Evolutionary conservation across 2,797 vertebrate species (phyloP).

Genomic region (Diplodus sargus): DNA sequence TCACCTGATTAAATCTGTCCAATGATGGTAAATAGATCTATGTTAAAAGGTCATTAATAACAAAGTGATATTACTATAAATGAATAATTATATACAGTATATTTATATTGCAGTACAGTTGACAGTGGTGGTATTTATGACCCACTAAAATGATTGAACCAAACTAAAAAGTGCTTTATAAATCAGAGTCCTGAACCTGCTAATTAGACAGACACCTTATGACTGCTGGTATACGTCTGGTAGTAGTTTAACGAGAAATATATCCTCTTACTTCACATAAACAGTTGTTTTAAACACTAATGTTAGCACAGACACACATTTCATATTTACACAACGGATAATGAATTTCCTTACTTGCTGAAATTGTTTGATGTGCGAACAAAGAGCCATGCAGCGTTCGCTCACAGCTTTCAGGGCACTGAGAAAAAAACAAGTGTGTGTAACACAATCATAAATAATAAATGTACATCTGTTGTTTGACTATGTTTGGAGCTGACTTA

Average conservation of each 20-base stretch:
- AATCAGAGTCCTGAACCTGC: neutral
- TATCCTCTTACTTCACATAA: neutral
- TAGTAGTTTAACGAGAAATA: neutral
- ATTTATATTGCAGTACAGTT: neutral
- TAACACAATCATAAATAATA: neutral
- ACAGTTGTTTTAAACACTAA: neutral
- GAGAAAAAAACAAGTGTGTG: constrained; percentile 10
- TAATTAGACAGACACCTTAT: neutral
- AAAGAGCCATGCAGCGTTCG: constrained; percentile 76
- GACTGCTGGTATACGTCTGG: neutral
- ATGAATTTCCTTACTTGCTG: constrained; percentile 72
- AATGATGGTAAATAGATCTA: no score
- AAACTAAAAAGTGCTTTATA: neutral
- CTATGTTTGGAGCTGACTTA: constrained; percentile 58
- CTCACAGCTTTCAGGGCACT: constrained; percentile 76
- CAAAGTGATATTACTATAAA: neutral
- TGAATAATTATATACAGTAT: neutral
- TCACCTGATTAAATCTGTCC: no score
- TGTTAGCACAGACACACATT: neutral
- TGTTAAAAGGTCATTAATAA: no score
- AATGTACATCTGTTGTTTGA: neutral
- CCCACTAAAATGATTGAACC: neutral
- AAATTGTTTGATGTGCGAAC: constrained; percentile 77
- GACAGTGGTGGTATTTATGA: neutral
- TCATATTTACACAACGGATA: neutral